phyloP scores from a whole-genome alignment of 2,888 invertebrate species.

The Caenorhabditis parvicauda region DNA sequence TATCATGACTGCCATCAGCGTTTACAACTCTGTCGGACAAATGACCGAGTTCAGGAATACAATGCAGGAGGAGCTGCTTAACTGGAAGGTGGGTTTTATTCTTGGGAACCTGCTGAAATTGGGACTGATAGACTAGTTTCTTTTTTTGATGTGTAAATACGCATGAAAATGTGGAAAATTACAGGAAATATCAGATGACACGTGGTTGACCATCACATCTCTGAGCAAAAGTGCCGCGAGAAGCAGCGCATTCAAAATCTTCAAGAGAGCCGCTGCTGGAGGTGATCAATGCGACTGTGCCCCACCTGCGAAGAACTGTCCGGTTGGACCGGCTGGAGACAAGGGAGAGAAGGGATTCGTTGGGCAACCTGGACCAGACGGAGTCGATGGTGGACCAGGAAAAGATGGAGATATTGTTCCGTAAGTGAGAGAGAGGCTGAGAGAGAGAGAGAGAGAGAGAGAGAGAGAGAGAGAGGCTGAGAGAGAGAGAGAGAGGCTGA shows the following conservation, averaged over 20 bases:
- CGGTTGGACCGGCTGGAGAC: slow-evolving; percentile 47
- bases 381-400: slow-evolving; percentile 31
- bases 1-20: background rate
- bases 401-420: slow-evolving; percentile 18
- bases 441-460: too few species aligned
- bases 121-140: too few species aligned
- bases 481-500: too few species aligned
- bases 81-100: background rate
- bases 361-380: slow-evolving; percentile 44
- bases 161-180: too few species aligned
- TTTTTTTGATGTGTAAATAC: too few species aligned
- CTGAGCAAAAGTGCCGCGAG: background rate
- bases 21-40: background rate
- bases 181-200: slow-evolving; percentile 21
- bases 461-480: too few species aligned
- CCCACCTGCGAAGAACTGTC: slow-evolving; percentile 27
- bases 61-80: background rate
- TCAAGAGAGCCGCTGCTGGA: slow-evolving; percentile 13
- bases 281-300: slow-evolving; percentile 28
- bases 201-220: slow-evolving; percentile 28
- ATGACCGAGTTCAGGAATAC: background rate
- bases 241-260: background rate
- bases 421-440: too few species aligned
- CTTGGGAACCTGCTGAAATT: too few species aligned
- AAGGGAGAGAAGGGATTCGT: slow-evolving; percentile 41